Evolutionary conservation across 2,888 invertebrate species (phyloP), one percentile per base, ranked within the genome.

Genomic region (Caprella mutica): DNA sequence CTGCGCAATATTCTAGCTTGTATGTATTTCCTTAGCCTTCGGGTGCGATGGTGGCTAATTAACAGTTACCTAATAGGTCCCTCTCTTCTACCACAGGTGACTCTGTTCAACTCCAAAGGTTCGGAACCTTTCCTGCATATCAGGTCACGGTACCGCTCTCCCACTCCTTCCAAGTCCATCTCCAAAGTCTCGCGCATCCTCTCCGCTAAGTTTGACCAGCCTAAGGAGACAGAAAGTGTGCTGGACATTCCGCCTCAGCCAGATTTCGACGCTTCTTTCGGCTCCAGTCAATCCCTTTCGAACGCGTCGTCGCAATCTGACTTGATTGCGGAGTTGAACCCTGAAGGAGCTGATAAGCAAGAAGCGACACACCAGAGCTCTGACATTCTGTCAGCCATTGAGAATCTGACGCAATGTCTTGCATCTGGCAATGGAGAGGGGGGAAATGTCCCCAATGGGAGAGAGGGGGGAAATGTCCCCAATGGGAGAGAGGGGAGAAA

Each of bases 41-140:
- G n/a, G n/a, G n/a, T n/a, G n/a, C n/a, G n/a, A n/a, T n/a, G n/a
- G n/a, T n/a, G n/a, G n/a, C n/a, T n/a, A n/a, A n/a, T n/a, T n/a
- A n/a, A n/a, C n/a, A n/a, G n/a, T n/a, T n/a, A n/a, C n/a, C n/a
- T n/a, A n/a, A n/a, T n/a, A n/a, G n/a, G n/a, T n/a, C n/a, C n/a
- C 24, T 17, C 19, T 56, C 21, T 54, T 33, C 55, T 59, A 65
- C 75, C 76, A 23, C 69, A 83, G 82, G 80, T 83, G 44, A 81
- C 83, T 24, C 72, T 85, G 52, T 87, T 86, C 68, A 84, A 83
- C 67, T 80, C 84, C 23, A 53, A 52, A 27, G 53, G 56, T 39
- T 50, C 58, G 19, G 62, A 58, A 26, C 59, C 62, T 14, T 62
- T 59, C 56, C 54, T 62, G 56, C 62, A 62, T 52, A 62, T 62